Conservation (phyloP, 2,113 vertebrate genomes). For the Amia ocellicauda region DNA sequence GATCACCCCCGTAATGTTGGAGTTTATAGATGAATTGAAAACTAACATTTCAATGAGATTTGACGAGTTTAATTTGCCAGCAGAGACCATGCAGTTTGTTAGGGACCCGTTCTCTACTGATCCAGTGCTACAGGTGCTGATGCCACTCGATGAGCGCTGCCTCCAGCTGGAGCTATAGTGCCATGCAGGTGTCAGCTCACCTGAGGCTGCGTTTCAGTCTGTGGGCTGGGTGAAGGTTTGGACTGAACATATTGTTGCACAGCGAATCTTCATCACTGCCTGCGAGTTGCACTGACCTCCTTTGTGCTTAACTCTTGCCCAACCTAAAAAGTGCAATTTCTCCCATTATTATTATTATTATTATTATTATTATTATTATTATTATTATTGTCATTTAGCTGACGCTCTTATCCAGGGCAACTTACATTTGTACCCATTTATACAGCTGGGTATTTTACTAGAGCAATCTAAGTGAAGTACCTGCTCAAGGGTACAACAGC, state of each 20-base stretch:
- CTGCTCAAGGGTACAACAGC: no score
- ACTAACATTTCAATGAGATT: background rate
- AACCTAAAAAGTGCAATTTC: background rate
- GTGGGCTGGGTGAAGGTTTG: background rate
- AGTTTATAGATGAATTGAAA: no score
- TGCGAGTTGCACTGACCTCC: background rate
- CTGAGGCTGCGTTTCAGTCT: background rate
- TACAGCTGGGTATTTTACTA: no score
- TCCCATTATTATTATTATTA: no score
- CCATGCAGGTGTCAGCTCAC: no score
- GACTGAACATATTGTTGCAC: conserved; percentile 10
- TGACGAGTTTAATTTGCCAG: conserved; percentile 14
- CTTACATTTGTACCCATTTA: no score
- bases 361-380: no score
- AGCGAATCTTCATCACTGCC: background rate
- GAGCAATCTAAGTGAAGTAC: no score
- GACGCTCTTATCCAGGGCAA: no score
- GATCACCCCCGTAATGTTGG: conserved; percentile 16
- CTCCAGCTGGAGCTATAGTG: no score
- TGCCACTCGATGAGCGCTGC: background rate
- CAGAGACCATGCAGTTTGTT: conserved; percentile 12
- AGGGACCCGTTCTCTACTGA: no score
- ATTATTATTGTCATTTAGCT: no score
- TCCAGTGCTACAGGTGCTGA: background rate
- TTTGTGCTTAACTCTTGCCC: background rate